Evolutionary conservation across 1,140 invertebrate genomes (phyloP), one percentile per base, ranked within the genome.

Genomic region (Colletes gigas): DNA sequence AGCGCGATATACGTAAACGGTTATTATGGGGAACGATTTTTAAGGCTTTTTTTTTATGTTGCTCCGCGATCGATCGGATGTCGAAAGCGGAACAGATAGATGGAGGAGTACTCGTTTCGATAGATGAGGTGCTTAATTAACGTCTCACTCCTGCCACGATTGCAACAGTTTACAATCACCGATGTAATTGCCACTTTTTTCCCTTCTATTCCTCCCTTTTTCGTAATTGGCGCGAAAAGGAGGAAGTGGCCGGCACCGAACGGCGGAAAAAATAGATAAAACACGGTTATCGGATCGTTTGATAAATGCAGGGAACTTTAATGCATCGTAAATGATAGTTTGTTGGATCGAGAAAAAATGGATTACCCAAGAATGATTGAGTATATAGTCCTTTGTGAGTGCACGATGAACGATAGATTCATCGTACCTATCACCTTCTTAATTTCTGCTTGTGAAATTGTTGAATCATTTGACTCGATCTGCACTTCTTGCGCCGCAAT

Each of bases 81-180:
- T 82, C 47, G 73, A 81, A 84, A 85, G 21, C 15, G 47, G 15
- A 55, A 57, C 39, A 54, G 52, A 17, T 65, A 15, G 39, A 54
- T 52, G 19, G 15, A 65, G 19, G 75, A 73, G 12, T 50, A 10
- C 0, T 77, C 1, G 21, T 85, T 81, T 83, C 77, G 14, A 52
- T 67, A 55, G 21, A 50, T 12, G 8, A 54, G 47, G 47, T 17
- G 15, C 44, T 44, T 41, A 59, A 85, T 84, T 77, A 84, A 54
- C 65, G 47, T 71, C 17, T 19, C 12, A 59, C 14, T 52, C 47
- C 1, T 1, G 17, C 4, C 14, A n/a, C 50, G 41, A 63, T 86
- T 83, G 57, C 66, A 21, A 44, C 74, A 71, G 39, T 21, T 39
- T 8, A 71, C 66, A 73, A 83, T 85, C 71, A 54, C 59, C 60